Evolutionary conservation across 1,140 invertebrate species (phyloP).

Genomic region (Halictus rubicundus): DNA sequence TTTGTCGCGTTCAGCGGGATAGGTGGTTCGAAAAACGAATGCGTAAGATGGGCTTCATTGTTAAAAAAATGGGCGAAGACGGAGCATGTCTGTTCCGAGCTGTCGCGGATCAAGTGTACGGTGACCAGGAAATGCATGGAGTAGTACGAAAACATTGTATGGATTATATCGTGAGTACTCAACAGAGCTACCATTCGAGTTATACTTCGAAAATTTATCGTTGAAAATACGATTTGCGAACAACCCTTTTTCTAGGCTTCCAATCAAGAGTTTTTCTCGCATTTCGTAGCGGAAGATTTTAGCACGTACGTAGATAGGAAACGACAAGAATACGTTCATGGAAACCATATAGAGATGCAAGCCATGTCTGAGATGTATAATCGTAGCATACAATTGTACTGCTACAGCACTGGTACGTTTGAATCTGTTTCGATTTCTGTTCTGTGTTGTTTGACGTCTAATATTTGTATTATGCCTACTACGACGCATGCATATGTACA

Average conservation of each 20-base stretch:
- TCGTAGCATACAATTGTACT: constrained; percentile 95
- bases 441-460: background rate
- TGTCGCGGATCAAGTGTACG: constrained; percentile 95
- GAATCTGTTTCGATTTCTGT: background rate
- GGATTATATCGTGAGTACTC: constrained; percentile 92
- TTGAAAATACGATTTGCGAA: background rate
- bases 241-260: constrained; percentile 82
- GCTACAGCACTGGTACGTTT: constrained; percentile 89
- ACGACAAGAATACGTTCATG: constrained; percentile 89
- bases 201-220: background rate
- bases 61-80: constrained; percentile 95
- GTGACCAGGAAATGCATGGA: constrained; percentile 95
- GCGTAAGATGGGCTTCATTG: constrained; percentile 87
- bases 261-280: constrained; percentile 95
- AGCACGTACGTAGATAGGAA: constrained; percentile 92
- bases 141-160: constrained; percentile 93
- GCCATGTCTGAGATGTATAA: constrained; percentile 97
- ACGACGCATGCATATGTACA: too few relatives aligned
- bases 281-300: constrained; percentile 96
- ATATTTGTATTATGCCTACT: too few relatives aligned
- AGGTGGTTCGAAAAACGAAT: constrained; percentile 87
- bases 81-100: constrained; percentile 96
- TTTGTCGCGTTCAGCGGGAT: constrained; percentile 80
- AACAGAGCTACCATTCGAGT: background rate
- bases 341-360: constrained; percentile 97